Base-by-base conservation (phyloP, 2,113 vertebrate genomes). In the Telmatochromis sp. region DNA sequence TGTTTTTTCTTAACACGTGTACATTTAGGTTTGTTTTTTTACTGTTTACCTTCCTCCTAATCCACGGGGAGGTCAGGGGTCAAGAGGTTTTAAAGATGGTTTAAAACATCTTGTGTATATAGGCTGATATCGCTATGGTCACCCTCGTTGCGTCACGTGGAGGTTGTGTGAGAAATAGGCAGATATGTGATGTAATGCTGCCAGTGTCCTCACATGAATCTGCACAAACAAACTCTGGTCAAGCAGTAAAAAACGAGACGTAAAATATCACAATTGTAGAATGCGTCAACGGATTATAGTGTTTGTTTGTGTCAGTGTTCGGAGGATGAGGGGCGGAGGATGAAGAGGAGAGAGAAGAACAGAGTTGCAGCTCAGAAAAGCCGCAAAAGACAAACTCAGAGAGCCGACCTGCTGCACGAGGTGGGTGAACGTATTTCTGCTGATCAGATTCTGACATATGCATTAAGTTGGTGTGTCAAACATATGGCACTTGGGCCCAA, bases 331-430 rank as follows among this genome's bases (percentile, higher is more conserved):
- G 96, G 96, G 80, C 96, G 96, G 86, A 97, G 96, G 89, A 93
- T 97, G 82, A 97, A 98, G 87, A 97, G 97, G 89, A 96, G 98
- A 90, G 98, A 99, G 83, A 99, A 98, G 91, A 99, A 99, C 86
- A 95, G 98, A 84, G 97, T 98, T 3, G 98, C 98, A 21, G 98
- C 98, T 8, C 98, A 98, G 94, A 98, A 97, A 84, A 99, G 98
- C 90, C 95, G 98, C 37, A 98, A 98, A 94, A 98, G 98, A 91
- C 98, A 99, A 94, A 99, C 97, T 1, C 97, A 98, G 94, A 98
- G 97, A 95, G 98, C 98, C 7, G 98, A 99, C 91, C 95, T 97
- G 86, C 97, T 99, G 81, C 98, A 99, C 0, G 94, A 99, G 97
- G 98, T 98, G 92, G 93, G 93, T 90, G 33, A 49, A 13, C 3